Conservation (phyloP, 2,797 vertebrate genomes). For the Enoplosus armatus region DNA sequence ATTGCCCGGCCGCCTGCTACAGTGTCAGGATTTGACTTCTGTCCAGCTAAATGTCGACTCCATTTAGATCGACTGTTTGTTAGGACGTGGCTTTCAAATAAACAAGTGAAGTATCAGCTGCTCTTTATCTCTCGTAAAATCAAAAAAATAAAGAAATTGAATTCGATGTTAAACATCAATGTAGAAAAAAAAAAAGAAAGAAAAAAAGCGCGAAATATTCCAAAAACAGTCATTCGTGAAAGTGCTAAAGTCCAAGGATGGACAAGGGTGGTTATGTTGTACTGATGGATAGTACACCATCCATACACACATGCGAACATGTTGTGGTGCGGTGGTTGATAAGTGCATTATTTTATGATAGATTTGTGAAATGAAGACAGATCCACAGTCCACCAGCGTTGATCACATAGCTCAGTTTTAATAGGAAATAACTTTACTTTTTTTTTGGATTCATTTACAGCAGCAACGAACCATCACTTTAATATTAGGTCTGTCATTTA, state of each 20-base stretch:
- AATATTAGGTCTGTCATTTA: neutral
- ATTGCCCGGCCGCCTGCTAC: conserved; percentile 41
- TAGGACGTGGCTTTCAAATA: conserved; percentile 6
- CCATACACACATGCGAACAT: neutral
- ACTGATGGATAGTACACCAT: neutral
- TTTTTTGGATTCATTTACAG: neutral
- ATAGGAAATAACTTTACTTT: neutral
- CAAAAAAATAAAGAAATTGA: neutral
- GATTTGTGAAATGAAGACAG: neutral
- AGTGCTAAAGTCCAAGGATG: neutral
- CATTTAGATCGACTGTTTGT: conserved; percentile 17
- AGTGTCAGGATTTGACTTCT: conserved; percentile 66
- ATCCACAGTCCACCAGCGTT: neutral
- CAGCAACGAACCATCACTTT: neutral
- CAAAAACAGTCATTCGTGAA: neutral
- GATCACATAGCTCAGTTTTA: neutral
- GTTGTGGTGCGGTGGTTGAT: neutral
- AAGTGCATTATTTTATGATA: neutral
- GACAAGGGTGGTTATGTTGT: neutral
- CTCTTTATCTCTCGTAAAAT: neutral
- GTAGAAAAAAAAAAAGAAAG: too few species aligned
- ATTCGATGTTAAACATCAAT: neutral
- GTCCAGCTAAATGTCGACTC: conserved; percentile 56
- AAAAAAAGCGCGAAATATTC: too few species aligned
- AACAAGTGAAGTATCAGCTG: neutral